phyloP scores from a whole-genome alignment of 2,113 vertebrate genomes.

The Colius striatus region DNA sequence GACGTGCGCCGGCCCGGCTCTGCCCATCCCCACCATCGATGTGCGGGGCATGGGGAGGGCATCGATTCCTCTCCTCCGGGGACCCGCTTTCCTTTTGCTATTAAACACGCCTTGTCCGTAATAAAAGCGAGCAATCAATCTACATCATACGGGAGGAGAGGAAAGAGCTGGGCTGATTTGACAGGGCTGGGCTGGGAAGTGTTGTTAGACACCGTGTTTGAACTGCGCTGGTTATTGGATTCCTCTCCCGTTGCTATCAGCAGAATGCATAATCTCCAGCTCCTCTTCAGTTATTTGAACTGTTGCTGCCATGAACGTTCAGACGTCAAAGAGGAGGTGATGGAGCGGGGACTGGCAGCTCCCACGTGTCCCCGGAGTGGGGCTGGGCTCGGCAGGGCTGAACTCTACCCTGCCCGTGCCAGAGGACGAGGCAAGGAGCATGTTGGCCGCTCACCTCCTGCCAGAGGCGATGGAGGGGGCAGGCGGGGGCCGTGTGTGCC shows the following conservation, averaged over 20 bases:
- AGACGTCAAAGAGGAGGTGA: neutral
- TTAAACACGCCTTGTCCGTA: conserved; percentile 75
- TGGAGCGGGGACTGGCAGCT: neutral
- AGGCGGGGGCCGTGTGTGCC: fast-evolving
- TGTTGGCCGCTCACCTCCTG: too few relatives aligned
- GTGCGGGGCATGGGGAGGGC: neutral
- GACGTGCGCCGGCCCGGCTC: neutral
- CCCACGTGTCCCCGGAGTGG: too few relatives aligned
- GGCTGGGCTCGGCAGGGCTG: neutral
- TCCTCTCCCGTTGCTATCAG: conserved; percentile 1
- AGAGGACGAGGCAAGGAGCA: neutral
- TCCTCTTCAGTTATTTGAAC: neutral
- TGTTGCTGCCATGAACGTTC: neutral
- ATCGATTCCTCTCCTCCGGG: conserved; percentile 59
- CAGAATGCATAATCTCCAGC: neutral
- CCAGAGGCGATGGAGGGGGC: neutral
- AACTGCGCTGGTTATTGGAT: conserved; percentile 15
- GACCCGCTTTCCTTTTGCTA: conserved; percentile 51
- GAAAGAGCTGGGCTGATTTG: conserved; percentile 50
- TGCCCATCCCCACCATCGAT: neutral
- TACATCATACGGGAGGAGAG: conserved; percentile 36
- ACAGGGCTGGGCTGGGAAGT: conserved; percentile 5
- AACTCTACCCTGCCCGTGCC: neutral
- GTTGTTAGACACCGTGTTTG: conserved; percentile 22
- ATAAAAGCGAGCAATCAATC: conserved; percentile 74